Base-by-base conservation (phyloP, 2,113 vertebrate species). In the Hypocryptadius cinnamomeus region DNA sequence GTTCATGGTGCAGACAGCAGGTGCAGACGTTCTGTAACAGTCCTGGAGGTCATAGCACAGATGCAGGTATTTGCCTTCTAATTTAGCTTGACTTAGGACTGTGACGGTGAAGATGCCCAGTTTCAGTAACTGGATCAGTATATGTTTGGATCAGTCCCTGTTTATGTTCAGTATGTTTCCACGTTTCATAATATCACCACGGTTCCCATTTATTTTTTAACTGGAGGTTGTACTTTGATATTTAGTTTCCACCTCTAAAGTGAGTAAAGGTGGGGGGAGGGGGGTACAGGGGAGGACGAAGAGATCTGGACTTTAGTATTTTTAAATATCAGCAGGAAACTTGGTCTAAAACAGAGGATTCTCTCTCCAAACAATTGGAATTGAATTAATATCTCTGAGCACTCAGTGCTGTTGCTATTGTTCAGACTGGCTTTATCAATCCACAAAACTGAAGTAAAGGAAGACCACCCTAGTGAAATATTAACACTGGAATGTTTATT, bases 381-480 rank as follows among this genome's bases (percentile, higher is more conserved):
- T 82, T 81, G 17, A 61, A 40, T 89, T 85, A 87, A 59, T 87
- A 82, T 87, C 69, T 91, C 40, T 78, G 40, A 72, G 63, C 45
- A 31, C 18, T 74, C 27, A 1, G 24, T 35, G 33, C 33, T 66
- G 50, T 68, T 90, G 54, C 82, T 77, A 45, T 94, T 95, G 93
- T 96, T 93, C 87, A 20, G 54, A 14, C 54, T 73, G 42, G 82
- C 79, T 79, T 27, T 91, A 79, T 92, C 71, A 91, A 59, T 93
- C 50, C 15, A 5, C 42, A 61, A 72, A 72, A 69, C 74, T 0
- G 56, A 85, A 85, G 71, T 59, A 91, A 69, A 94, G 93, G 94
- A 95, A 95, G 94, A 95, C 92, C 94, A 94, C 94, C 90, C 63
- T 69, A 79, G 94, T 85, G 82, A 73, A 85, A 83, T 85, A 83